These are phyloP conservation scores for Coreoperca whiteheadi DNA, from an alignment of 2,113 vertebrate species.

Conservation along the genomic window DNA sequence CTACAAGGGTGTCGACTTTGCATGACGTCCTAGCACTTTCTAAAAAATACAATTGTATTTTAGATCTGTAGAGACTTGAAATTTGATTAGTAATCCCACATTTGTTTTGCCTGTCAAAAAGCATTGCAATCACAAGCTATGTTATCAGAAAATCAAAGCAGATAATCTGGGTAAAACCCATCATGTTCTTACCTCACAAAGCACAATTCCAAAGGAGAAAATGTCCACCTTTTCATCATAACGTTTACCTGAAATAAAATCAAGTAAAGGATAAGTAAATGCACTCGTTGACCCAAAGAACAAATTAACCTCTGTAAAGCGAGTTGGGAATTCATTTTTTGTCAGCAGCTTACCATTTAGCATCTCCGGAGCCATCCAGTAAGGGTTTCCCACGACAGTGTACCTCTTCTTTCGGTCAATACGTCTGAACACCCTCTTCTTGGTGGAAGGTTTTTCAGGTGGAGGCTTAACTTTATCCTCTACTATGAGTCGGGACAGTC, in stretches of 20 bases:
- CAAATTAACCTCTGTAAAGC: neutral
- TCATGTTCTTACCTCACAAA: slow-evolving; percentile 91
- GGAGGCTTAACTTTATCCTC: slow-evolving; percentile 92
- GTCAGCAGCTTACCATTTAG: slow-evolving; percentile 88
- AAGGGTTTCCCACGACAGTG: slow-evolving; percentile 96
- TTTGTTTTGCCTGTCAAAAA: neutral
- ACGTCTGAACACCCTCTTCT: slow-evolving; percentile 91
- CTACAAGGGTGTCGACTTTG: neutral
- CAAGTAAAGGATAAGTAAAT: slow-evolving; percentile 24
- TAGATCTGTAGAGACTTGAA: neutral
- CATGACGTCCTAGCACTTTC: neutral
- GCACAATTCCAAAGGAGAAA: slow-evolving; percentile 97
- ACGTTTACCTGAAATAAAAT: slow-evolving; percentile 89
- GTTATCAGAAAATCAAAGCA: slow-evolving; percentile 3
- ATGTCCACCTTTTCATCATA: slow-evolving; percentile 98
- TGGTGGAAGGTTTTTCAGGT: slow-evolving; percentile 88
- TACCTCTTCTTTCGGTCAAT: slow-evolving; percentile 95
- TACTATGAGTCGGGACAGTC: slow-evolving; percentile 92
- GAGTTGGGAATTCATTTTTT: neutral
- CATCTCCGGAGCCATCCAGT: slow-evolving; percentile 99
- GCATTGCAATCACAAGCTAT: neutral
- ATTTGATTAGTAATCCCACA: neutral
- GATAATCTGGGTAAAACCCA: neutral
- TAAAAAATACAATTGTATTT: neutral
- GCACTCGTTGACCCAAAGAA: neutral